Conservation (phyloP, 2,113 vertebrate genomes). For the Cyprinus carpio region DNA sequence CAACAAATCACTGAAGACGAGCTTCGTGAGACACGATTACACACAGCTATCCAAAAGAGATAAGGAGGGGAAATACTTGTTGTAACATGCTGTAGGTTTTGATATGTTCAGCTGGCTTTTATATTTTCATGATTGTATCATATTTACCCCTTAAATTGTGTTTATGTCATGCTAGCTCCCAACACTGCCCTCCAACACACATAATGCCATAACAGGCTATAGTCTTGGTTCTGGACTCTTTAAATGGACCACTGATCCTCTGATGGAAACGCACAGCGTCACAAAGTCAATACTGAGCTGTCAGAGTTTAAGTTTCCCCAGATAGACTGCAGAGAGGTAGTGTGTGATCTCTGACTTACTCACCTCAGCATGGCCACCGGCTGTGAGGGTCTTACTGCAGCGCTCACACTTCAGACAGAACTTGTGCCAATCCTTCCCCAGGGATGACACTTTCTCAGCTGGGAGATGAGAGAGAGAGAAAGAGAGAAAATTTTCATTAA, state of each 20-base stretch:
- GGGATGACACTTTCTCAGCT: slow-evolving; percentile 94
- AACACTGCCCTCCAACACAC: neutral
- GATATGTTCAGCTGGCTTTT: neutral
- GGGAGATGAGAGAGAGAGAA: slow-evolving; percentile 42
- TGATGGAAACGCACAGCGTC: slow-evolving; percentile 32
- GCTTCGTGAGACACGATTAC: neutral
- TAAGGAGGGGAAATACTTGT: neutral
- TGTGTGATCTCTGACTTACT: slow-evolving; percentile 45
- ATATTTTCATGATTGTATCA: neutral
- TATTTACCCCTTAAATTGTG: neutral
- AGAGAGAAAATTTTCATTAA: neutral
- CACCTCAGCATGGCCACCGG: slow-evolving; percentile 93
- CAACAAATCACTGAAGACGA: slow-evolving; percentile 8
- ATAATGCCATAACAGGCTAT: neutral
- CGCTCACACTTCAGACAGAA: slow-evolving; percentile 93
- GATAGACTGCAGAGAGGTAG: slow-evolving; percentile 5
- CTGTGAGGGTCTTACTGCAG: slow-evolving; percentile 89
- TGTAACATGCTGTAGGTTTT: neutral
- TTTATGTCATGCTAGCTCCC: neutral
- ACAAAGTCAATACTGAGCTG: slow-evolving; percentile 40
- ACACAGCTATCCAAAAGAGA: neutral
- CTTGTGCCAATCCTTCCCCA: slow-evolving; percentile 95
- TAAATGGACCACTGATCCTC: slow-evolving; percentile 2
- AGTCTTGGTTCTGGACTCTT: neutral
- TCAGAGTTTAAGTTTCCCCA: slow-evolving; percentile 22